Conservation (phyloP, 2,113 vertebrate species). For the Bostrychus sinensis region DNA sequence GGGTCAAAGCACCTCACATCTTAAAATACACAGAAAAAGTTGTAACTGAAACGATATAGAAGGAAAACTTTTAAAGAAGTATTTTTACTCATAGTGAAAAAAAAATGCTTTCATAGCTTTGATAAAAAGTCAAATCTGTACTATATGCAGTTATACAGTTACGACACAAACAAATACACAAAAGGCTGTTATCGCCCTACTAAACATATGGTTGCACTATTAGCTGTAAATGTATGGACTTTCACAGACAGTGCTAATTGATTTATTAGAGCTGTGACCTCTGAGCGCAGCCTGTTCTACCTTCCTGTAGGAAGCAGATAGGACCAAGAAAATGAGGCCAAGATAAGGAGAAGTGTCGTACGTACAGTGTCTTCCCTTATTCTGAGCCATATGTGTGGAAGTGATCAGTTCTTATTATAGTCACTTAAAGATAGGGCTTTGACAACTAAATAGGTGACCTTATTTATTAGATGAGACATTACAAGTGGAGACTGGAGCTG, state of each 20-base stretch:
- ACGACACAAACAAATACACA: neutral
- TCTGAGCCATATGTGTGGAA: neutral
- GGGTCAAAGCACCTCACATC: neutral
- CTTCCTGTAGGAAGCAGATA: slow-evolving; percentile 70
- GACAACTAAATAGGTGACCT: neutral
- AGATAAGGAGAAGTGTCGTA: slow-evolving; percentile 47
- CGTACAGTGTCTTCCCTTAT: neutral
- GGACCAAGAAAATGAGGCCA: slow-evolving; percentile 44
- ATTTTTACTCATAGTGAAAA: neutral
- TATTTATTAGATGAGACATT: neutral
- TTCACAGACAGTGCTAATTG: slow-evolving; percentile 32
- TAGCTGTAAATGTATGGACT: slow-evolving; percentile 14
- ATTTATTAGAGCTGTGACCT: slow-evolving; percentile 54
- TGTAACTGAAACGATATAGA: neutral
- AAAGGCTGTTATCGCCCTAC: neutral
- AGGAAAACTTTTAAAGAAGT: neutral
- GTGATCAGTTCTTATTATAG: slow-evolving; percentile 6
- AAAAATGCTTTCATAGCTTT: neutral
- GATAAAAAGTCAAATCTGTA: neutral
- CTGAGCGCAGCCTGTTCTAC: slow-evolving; percentile 32
- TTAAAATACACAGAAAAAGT: neutral
- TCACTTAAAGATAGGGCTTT: neutral
- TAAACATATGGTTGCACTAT: slow-evolving; percentile 13
- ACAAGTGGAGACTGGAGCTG: neutral
- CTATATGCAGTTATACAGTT: neutral